These are phyloP conservation scores for Trichonephila clavata DNA, from an alignment of 1,140 invertebrate genomes.

Conservation along the genomic window DNA sequence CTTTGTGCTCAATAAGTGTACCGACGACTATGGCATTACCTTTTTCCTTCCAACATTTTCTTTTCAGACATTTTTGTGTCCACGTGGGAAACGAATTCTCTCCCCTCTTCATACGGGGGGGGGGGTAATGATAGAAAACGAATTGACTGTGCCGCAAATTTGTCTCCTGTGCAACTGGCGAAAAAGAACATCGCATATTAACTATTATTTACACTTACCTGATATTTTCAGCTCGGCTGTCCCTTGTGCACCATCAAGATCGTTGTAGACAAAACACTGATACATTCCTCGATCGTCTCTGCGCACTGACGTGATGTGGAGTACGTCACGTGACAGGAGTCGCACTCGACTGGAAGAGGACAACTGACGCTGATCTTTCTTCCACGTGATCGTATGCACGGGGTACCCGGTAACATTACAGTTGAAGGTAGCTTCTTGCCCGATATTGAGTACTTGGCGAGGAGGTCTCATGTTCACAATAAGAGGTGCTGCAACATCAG, in stretches of 20 bases:
- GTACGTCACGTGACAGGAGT: constrained; percentile 55
- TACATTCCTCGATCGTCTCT: constrained; percentile 76
- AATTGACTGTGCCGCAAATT: too few relatives aligned
- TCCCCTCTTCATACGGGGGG: too few relatives aligned
- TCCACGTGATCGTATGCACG: constrained; percentile 85
- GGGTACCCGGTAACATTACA: constrained; percentile 85
- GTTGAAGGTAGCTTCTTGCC: constrained; percentile 77
- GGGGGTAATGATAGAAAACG: too few relatives aligned
- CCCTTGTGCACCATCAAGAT: constrained; percentile 80
- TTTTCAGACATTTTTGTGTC: too few relatives aligned
- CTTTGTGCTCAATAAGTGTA: too few relatives aligned
- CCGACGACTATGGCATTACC: too few relatives aligned
- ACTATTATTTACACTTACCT: constrained; percentile 78
- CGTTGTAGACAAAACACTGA: constrained; percentile 78
- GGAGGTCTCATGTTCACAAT: constrained; percentile 91
- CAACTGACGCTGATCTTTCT: constrained; percentile 66
- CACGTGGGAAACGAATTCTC: too few relatives aligned
- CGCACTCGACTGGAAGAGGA: constrained; percentile 46
- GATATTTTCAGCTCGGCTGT: constrained; percentile 81
- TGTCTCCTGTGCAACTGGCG: too few relatives aligned
- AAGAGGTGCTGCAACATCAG: constrained; percentile 86
- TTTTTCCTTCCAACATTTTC: too few relatives aligned
- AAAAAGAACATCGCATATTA: too few relatives aligned
- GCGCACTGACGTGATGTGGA: constrained; percentile 75
- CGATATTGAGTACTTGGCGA: constrained; percentile 89